Evolutionary conservation across 2,113 vertebrate genomes (phyloP).

Genomic region (Zeus faber): DNA sequence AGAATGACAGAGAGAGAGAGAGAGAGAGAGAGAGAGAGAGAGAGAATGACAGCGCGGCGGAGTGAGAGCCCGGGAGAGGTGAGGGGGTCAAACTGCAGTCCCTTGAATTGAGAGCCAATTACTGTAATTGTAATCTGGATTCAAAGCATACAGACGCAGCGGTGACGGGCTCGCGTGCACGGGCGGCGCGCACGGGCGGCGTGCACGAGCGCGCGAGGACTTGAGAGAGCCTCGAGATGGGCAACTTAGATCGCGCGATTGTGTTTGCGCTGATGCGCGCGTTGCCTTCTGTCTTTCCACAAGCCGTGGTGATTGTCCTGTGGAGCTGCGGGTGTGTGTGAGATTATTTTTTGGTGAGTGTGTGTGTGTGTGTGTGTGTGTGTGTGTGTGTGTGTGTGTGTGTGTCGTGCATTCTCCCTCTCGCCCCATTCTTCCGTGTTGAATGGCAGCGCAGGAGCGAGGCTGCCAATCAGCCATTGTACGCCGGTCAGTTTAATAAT

Average conservation of each 20-base stretch:
- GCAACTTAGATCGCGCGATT: too few relatives aligned
- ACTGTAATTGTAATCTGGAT: conserved; percentile 74
- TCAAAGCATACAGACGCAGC: conserved; percentile 50
- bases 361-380: too few relatives aligned
- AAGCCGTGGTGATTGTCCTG: neutral
- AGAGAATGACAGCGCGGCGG: conserved; percentile 1
- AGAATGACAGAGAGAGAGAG: conserved; percentile 39
- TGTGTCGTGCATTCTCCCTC: neutral
- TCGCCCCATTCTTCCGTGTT: conserved; percentile 49
- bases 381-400: too few relatives aligned
- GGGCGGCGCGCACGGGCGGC: too few relatives aligned
- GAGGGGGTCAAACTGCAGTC: conserved; percentile 70
- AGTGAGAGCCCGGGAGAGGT: conserved; percentile 47
- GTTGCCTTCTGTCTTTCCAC: too few relatives aligned
- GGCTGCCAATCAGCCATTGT: conserved; percentile 67
- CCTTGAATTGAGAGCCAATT: conserved; percentile 72
- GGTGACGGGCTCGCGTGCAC: conserved; percentile 45
- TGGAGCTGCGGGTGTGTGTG: neutral
- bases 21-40: conserved; percentile 7
- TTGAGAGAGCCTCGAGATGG: too few relatives aligned
- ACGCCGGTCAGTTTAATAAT: conserved; percentile 70
- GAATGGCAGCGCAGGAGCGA: conserved; percentile 54
- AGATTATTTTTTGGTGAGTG: neutral
- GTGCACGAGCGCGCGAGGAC: too few relatives aligned
- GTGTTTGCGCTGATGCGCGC: too few relatives aligned